Evolutionary conservation across 2,797 vertebrate species (phyloP).

Genomic region (Chiloscyllium punctatum): DNA sequence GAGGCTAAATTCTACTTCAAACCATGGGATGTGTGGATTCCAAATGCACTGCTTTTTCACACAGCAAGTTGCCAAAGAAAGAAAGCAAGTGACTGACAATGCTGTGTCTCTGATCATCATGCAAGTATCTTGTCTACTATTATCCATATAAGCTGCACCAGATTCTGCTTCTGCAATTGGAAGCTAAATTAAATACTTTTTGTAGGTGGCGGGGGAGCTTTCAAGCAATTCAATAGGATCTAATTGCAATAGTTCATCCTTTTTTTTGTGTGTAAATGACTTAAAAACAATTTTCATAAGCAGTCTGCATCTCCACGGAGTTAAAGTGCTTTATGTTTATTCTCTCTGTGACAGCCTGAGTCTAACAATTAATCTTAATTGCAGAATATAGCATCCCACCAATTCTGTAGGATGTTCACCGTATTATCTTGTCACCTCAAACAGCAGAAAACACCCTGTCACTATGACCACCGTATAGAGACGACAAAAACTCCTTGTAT

Average conservation of each 20-base stretch:
- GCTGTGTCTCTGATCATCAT: neutral
- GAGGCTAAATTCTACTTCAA: neutral
- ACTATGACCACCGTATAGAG: neutral
- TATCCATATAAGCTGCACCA: neutral
- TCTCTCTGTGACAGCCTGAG: neutral
- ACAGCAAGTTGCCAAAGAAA: neutral
- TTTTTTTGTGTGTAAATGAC: neutral
- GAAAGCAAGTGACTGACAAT: neutral
- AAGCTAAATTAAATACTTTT: slow-evolving; percentile 11
- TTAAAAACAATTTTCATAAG: slow-evolving; percentile 24
- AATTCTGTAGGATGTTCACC: neutral
- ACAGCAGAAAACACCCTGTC: slow-evolving; percentile 1
- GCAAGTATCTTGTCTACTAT: neutral
- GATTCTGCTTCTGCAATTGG: neutral
- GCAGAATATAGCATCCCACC: slow-evolving; percentile 22
- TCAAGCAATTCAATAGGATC: neutral
- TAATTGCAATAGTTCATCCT: slow-evolving; percentile 4
- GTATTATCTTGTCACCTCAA: slow-evolving; percentile 28
- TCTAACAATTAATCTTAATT: slow-evolving; percentile 30
- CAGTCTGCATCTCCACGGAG: neutral
- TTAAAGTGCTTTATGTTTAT: slow-evolving; percentile 5
- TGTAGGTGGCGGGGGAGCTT: slow-evolving; percentile 15
- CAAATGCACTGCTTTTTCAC: neutral
- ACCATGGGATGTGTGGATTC: neutral
- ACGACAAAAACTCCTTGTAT: neutral